Evolutionary conservation across 2,797 vertebrate genomes (phyloP), one percentile per base, ranked within the genome.

Genomic region (Brotula barbata): DNA sequence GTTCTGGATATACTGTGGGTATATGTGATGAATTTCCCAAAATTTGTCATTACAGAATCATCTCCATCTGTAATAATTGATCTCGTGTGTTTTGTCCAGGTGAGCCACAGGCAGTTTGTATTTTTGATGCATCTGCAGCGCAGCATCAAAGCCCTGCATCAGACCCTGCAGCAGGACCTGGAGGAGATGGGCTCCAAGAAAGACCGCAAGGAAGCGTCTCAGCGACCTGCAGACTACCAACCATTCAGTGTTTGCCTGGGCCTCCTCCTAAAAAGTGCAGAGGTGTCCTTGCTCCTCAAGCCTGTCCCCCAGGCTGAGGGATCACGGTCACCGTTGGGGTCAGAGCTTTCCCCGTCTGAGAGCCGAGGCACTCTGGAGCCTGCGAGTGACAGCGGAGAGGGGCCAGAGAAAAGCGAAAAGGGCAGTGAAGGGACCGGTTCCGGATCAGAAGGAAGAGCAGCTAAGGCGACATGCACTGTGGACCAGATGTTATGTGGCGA

Each of bases 41-140:
- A 28, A 28, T 33, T 10, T 33, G 31, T 28, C 25, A 33, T 33
- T 2, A 6, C 2, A 6, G 31, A 33, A 33, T 22, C 15, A n/a
- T 28, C n/a, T 8, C n/a, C 12, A 1, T 39, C 15, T 34, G 10
- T 22, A 40, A 36, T 23, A 40, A 31, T 21, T 49, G 49, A 64
- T 15, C 48, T 17, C 52, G 17, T 55, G 23, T 53, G 16, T 41
- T 58, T n/a, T 49, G 13, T 41, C 37, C 67, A 90, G 89, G 92
- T 98, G 83, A 98, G 94, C 90, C 97, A 99, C 84, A 92, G 93
- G 77, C 97, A 99, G 83, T 98, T 94, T 58, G 69, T 97, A 36
- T 95, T 98, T 51, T 88, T 99, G 77, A 91, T 98, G 71, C 90
- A 91, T 49, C 94, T 99, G 14, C 97, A 98, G 60, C 94, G 95